phyloP scores from a whole-genome alignment of 1,140 invertebrate species.

The Sarcophaga peregrina region DNA sequence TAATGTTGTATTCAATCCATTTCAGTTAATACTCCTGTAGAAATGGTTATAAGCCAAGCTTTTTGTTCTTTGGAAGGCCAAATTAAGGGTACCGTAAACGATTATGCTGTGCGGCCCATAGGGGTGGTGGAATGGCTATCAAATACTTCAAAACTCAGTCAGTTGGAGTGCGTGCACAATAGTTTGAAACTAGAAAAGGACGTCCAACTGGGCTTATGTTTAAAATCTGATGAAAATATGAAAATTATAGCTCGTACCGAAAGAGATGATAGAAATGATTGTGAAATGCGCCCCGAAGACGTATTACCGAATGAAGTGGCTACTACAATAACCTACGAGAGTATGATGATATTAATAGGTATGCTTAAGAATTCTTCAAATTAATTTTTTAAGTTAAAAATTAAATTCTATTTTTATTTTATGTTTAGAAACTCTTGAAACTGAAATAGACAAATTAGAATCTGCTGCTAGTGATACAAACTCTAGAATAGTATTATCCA shows the following conservation, averaged over 20 bases:
- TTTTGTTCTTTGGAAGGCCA: constrained; percentile 83
- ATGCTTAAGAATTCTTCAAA: constrained; percentile 50
- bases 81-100: constrained; percentile 74
- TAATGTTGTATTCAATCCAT: background rate
- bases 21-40: constrained; percentile 84
- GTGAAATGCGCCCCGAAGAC: constrained; percentile 74
- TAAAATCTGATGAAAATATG: constrained; percentile 72
- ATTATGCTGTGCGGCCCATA: constrained; percentile 72
- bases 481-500: constrained; percentile 68
- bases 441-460: constrained; percentile 81
- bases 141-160: constrained; percentile 76
- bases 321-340: constrained; percentile 80
- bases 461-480: constrained; percentile 71
- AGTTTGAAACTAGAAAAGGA: constrained; percentile 94
- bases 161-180: constrained; percentile 93
- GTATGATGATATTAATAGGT: constrained; percentile 83
- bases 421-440: constrained; percentile 79
- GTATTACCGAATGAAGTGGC: constrained; percentile 81
- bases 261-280: constrained; percentile 81
- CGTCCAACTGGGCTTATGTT: constrained; percentile 81
- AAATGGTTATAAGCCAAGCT: constrained; percentile 89
- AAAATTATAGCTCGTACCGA: constrained; percentile 68
- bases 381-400: background rate
- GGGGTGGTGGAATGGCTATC: constrained; percentile 64
- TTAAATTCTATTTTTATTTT: background rate